Percentiles rank a stretch among this genome's conserved stretches.
Conservation (phyloP, 2,797 vertebrate genomes). For the Galagoides demidoff region DNA sequence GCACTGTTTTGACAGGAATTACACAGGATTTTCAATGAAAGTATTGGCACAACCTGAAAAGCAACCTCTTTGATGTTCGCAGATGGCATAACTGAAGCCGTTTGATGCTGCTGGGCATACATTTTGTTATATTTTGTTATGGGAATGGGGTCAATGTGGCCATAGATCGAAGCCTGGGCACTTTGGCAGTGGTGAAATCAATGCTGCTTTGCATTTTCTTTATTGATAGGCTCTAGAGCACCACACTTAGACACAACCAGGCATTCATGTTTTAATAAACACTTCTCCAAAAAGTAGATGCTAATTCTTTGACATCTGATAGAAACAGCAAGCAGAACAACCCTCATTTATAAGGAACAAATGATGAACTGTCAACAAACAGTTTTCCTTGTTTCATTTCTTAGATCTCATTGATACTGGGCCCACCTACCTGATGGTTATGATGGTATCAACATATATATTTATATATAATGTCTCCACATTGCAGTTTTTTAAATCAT, state of each 20-base stretch:
- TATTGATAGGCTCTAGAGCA: conserved; percentile 46
- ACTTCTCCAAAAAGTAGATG: conserved; percentile 6
- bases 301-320: conserved; percentile 45
- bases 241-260: neutral
- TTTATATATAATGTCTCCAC: neutral
- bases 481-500: neutral
- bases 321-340: neutral
- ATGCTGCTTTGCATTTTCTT: conserved; percentile 65
- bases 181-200: conserved; percentile 62
- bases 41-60: neutral
- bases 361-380: neutral
- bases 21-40: conserved; percentile 31
- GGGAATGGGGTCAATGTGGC: conserved; percentile 54
- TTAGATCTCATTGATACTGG: neutral
- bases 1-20: conserved; percentile 24
- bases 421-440: neutral
- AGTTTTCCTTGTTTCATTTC: neutral
- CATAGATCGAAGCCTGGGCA: conserved; percentile 57
- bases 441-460: neutral
- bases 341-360: neutral
- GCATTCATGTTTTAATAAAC: conserved; percentile 34
- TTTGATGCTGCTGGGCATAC: conserved; percentile 15
- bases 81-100: neutral
- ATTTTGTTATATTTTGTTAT: conserved; percentile 71
- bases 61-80: neutral